These are phyloP conservation scores for Drosophila paracracens DNA, from an alignment of 2,888 invertebrate species.

Conservation along the genomic window DNA sequence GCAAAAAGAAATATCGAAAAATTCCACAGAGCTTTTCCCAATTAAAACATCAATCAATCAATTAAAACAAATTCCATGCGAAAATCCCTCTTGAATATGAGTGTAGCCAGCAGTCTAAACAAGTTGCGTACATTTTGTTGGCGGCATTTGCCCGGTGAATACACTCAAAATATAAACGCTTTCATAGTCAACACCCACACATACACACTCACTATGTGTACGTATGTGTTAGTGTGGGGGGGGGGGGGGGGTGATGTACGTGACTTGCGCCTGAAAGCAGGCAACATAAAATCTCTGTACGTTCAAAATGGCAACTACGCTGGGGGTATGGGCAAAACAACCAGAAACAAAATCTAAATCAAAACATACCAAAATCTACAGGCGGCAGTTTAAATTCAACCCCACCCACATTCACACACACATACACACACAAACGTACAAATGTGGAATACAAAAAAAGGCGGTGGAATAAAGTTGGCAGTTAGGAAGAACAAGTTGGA, in stretches of 20 bases:
- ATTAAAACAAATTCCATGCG: slow-evolving; percentile 79
- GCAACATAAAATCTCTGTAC: slow-evolving; percentile 63
- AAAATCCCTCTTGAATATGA: slow-evolving; percentile 75
- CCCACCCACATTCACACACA: slow-evolving; percentile 39
- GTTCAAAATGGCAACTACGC: slow-evolving; percentile 59
- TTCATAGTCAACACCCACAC: slow-evolving; percentile 33
- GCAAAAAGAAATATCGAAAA: slow-evolving; percentile 48
- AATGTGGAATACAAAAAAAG: slow-evolving; percentile 17
- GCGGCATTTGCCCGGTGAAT: slow-evolving; percentile 57
- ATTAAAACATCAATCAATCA: slow-evolving; percentile 83
- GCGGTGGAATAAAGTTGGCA: slow-evolving; percentile 25
- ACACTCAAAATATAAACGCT: slow-evolving; percentile 69
- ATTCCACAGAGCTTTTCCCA: slow-evolving; percentile 71
- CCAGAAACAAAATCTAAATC: slow-evolving; percentile 56
- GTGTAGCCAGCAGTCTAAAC: slow-evolving; percentile 67
- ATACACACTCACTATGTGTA: not conserved
- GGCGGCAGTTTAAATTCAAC: slow-evolving; percentile 64
- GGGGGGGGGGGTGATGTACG: slow-evolving; percentile 41
- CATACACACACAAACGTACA: not conserved
- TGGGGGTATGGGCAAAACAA: not conserved
- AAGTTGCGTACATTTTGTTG: slow-evolving; percentile 55
- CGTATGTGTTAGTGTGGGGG: not conserved
- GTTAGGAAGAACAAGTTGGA: slow-evolving; percentile 31
- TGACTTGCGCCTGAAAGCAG: slow-evolving; percentile 71
- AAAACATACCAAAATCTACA: slow-evolving; percentile 71